phyloP scores from a whole-genome alignment of 2,113 vertebrate species.

The Antechinus flavipes region DNA sequence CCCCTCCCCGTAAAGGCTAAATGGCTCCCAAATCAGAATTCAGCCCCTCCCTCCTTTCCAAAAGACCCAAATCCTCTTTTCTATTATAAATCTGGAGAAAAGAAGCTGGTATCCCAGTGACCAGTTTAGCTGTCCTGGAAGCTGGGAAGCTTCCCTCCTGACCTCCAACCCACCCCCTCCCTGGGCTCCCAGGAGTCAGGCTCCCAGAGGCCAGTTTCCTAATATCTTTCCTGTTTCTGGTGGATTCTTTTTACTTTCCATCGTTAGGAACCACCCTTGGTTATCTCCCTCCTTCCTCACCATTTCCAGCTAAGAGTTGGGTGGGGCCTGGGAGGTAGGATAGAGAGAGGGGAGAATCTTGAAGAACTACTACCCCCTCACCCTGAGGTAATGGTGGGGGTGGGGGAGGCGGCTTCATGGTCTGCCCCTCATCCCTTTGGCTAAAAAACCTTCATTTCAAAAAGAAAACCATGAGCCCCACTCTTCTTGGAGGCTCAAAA shows the following conservation, averaged over 20 bases:
- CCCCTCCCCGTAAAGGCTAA: not conserved
- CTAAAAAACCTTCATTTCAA: not conserved
- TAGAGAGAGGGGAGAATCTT: not conserved
- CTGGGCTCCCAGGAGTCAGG: not conserved
- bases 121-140: not conserved
- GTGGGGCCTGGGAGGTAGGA: not conserved
- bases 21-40: not conserved
- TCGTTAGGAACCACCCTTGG: not conserved
- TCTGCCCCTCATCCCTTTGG: not conserved
- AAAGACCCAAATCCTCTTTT: not conserved
- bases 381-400: not conserved
- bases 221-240: constrained; percentile 1
- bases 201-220: not conserved
- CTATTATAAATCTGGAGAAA: not conserved
- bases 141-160: not conserved
- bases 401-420: not conserved
- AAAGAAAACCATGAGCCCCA: not conserved
- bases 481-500: not conserved
- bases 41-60: not conserved
- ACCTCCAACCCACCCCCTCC: not conserved
- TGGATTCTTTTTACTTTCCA: constrained; percentile 35
- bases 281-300: constrained; percentile 16
- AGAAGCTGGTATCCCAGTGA: not conserved
- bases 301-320: not conserved
- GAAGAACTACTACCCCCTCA: not conserved